Base-by-base conservation (phyloP, 2,797 vertebrate species). In the Paguma larvata region DNA sequence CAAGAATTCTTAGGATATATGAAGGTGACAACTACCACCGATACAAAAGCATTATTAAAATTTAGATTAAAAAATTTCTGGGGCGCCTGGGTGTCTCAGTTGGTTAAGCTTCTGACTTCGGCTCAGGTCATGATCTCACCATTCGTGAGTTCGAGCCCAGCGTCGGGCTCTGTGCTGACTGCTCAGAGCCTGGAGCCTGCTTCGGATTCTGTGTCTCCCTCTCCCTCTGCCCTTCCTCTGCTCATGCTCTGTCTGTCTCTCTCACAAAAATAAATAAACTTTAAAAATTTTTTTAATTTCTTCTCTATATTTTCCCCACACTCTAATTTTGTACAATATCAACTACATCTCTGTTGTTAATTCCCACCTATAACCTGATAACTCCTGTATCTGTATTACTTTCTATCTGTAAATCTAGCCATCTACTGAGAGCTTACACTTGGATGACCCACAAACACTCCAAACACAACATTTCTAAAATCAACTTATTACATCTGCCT, bases 21-120 rank as follows among this genome's bases (percentile, higher is more conserved):
- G 18, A 91, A 70, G 34, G 85, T 94, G 63, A 93, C 91, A 94
- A 89, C 89, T 18, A 79, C 25, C 41, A 73, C 27, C 90, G 68
- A 32, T 89, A 15, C 1, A 92, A 88, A 96, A 85, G 4, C 27
- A 84, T 63, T 65, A 75, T 51, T 62, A 68, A 41, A 48, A 3
- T 72, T 90, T 92, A 70, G 63, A 32, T 23, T 82, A 67, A 75
- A 84, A 91, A 82, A 38, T 38, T 38, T 38, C 38, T 38, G 38
- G 38, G 38, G 38, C 38, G 3, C 38, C 38, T 38, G 38, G 38
- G 38, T 38, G 38, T 38, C 38, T 38, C 38, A 38, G 38, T 38
- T 38, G 38, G 38, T 38, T 38, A 38, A 38, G 38, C 38, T 38
- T 38, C 38, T 38, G 38, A 38, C 38, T 38, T 38, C 38, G 38